Base-by-base conservation (phyloP, 2,797 vertebrate species). In the Enteromius radiatus region DNA sequence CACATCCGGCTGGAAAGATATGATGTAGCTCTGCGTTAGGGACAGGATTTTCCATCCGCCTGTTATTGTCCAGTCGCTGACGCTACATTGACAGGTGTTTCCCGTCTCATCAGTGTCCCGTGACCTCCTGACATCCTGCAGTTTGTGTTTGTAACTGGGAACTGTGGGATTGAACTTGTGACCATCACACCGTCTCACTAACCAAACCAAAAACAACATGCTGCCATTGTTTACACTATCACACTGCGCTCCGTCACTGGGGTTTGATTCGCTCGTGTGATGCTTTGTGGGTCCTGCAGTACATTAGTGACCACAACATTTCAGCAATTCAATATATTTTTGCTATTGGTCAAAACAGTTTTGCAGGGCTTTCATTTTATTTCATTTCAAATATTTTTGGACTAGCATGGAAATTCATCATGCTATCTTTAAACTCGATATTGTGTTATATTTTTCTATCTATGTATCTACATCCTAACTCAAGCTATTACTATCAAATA, bases 71-170 rank as follows among this genome's bases (percentile, higher is more conserved):
- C 85, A 54, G 82, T 77, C 28, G 23, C 83, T 94, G 91, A 92
- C 89, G 91, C 92, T 91, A 89, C 86, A 47, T 78, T 82, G 87
- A 94, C 94, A 95, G 95, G 93, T 96, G 95, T 92, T 96, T 96
- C 95, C 95, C 89, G 54, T 93, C 68, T 70, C 78, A 85, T 85
- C 87, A 83, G 89, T 90, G 92, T 92, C 92, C 93, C 90, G 90
- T 85, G 87, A 90, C 86, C 90, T 89, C 91, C 84, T 79, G 84
- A 88, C 87, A 91, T 95, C 94, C 94, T 92, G 92, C 86, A 89
- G 73, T 82, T 76, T 74, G 71, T 79, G 81, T 85, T 56, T 80
- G 78, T 84, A 28, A 81, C 84, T 84, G 79, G 68, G 71, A 33
- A 28, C 47, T 45, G 67, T 69, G 76, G 64, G n/a, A n/a, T 4